phyloP scores from a whole-genome alignment of 2,888 invertebrate species.

The Julus scanicus region DNA sequence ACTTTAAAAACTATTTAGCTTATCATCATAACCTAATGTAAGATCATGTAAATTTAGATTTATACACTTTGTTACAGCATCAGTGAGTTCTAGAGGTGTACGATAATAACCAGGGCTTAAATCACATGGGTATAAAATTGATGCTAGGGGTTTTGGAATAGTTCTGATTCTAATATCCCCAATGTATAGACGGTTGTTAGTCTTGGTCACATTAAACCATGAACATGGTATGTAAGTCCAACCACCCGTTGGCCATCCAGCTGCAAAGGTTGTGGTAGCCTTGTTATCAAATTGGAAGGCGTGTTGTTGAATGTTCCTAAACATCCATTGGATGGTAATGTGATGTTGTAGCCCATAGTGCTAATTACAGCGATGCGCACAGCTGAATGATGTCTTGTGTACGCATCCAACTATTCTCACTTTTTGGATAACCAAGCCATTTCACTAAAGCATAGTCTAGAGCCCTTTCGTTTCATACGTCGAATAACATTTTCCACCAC shows the following conservation, averaged over 20 bases:
- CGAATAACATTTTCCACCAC: conserved; percentile 5
- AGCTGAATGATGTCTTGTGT: background rate
- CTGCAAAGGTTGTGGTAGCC: conserved; percentile 58
- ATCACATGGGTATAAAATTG: no score
- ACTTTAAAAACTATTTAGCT: no score
- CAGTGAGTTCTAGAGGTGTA: no score
- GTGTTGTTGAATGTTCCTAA: background rate
- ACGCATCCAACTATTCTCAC: background rate
- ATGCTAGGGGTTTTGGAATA: no score
- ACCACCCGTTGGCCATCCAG: background rate
- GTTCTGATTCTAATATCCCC: no score
- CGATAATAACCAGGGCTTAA: no score
- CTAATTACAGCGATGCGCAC: background rate
- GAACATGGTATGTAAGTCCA: background rate
- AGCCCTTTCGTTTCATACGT: background rate
- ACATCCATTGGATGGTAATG: background rate
- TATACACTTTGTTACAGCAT: no score
- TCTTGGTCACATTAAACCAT: background rate
- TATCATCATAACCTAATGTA: no score
- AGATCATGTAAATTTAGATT: no score
- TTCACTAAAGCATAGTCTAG: background rate
- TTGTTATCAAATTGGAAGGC: background rate
- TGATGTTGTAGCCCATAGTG: background rate
- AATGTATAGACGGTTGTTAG: background rate
- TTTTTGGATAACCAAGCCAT: background rate